Evolutionary conservation across 53 echinoderm and acorn worm genomes (phyloP), one percentile per base, ranked within the genome.

Genomic region (Arbacia lixula): DNA sequence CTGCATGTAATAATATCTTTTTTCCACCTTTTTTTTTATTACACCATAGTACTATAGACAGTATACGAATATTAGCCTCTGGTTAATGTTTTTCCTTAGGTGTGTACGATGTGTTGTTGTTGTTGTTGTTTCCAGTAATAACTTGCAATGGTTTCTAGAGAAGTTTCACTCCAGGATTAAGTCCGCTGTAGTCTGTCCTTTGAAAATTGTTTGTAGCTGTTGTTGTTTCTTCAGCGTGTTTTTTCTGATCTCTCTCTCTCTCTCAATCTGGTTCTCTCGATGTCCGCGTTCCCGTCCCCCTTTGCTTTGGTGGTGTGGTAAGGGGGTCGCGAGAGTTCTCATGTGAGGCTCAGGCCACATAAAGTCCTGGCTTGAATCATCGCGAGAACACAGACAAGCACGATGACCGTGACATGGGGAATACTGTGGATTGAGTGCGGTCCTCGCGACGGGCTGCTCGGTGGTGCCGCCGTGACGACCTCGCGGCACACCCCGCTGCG

Each of bases 1-100:
- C 77, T 34, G 77, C 77, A 77, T 24, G 77, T 77, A 57, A 77
- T 77, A 77, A 77, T 77, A 77, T 58, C 74, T 77, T 56, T n/a
- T n/a, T 77, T 77, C 77, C 77, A 77, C 58, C 77, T 36, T 58
- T 54, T 56, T 77, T 77, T 77, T 56, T 77, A 54, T 57, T 34
- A 77, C 77, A 77, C 58, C 77, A 77, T 36, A 77, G 77, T 58
- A 77, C 58, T 37, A 58, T 43, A 77, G 55, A 77, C 58, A 58
- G 10, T 14, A 17, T 56, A 16, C 24, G 74, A 53, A 74, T 58
- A 77, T 57, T 57, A 77, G 77, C 77, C 77, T 77, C 77, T 77
- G 77, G 37, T 58, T 57, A 24, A 36, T 58, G 19, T 24, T 41
- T 51, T 74, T 22, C 29, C 46, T 22, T 49, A 46, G 42, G 10